These are phyloP conservation scores for Argentina silus DNA, from an alignment of 2,797 vertebrate species.

Conservation along the genomic window DNA sequence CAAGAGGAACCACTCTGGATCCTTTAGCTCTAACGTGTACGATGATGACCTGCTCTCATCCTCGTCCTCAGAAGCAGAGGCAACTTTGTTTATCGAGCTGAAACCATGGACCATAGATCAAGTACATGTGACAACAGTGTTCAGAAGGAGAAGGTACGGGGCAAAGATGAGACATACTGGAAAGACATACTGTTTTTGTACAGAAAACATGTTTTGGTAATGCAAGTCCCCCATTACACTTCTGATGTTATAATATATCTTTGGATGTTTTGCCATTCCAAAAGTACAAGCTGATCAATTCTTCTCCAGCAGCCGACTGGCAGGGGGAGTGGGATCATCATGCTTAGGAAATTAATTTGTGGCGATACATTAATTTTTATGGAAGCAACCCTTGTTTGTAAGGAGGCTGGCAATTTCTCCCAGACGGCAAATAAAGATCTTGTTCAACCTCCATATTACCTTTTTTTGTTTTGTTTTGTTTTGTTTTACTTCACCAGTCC, in stretches of 20 bases:
- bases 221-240: not conserved
- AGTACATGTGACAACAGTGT: slow-evolving; percentile 86
- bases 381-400: not conserved
- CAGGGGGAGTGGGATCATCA: not conserved
- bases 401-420: not conserved
- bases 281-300: not conserved
- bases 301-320: not conserved
- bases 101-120: slow-evolving; percentile 90
- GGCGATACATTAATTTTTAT: slow-evolving; percentile 6
- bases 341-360: not conserved
- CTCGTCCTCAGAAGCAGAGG: slow-evolving; percentile 95
- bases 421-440: not conserved
- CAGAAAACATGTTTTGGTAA: too few species aligned
- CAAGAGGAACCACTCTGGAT: slow-evolving; percentile 97
- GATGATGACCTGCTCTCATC: slow-evolving; percentile 97
- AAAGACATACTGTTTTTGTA: too few species aligned
- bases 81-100: slow-evolving; percentile 97
- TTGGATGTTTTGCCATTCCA: not conserved
- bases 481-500: too few species aligned
- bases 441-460: not conserved
- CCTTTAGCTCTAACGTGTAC: slow-evolving; percentile 99
- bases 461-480: too few species aligned
- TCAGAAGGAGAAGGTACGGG: slow-evolving; percentile 83
- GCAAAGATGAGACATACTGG: slow-evolving; percentile 98
- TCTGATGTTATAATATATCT: not conserved